phyloP scores from a whole-genome alignment of 2,113 vertebrate genomes.

The Lepisosteus osseus region DNA sequence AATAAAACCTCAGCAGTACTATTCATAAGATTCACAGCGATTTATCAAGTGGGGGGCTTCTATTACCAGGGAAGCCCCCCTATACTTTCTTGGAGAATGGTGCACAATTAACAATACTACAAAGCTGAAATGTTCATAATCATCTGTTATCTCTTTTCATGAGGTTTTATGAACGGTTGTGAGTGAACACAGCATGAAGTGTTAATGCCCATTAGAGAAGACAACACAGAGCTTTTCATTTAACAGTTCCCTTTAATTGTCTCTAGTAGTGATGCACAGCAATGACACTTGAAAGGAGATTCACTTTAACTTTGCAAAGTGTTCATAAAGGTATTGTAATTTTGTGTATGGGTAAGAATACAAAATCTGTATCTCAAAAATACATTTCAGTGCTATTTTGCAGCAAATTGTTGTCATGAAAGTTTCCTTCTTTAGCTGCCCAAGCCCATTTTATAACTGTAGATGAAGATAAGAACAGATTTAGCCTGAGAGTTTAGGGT shows the following conservation, averaged over 20 bases:
- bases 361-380: no score
- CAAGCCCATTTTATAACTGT: no score
- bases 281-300: no score
- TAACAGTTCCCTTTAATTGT: not conserved
- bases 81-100: constrained; percentile 55
- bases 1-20: constrained; percentile 78
- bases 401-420: no score
- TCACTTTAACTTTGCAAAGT: not conserved
- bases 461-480: no score
- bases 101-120: constrained; percentile 41
- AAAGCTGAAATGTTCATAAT: not conserved
- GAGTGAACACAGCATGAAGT: not conserved
- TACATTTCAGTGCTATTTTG: no score
- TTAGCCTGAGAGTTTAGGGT: no score
- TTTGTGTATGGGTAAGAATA: no score
- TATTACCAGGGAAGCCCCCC: constrained; percentile 10
- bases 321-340: not conserved
- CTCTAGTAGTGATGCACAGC: constrained; percentile 10
- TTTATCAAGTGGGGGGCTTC: constrained; percentile 59
- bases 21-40: constrained; percentile 76
- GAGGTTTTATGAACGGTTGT: not conserved
- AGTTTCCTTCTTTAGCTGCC: no score
- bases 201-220: not conserved
- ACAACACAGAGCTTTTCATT: not conserved
- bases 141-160: not conserved